These are phyloP conservation scores for Amphiprion clarkii DNA, from an alignment of 2,797 vertebrate species.

Conservation along the genomic window DNA sequence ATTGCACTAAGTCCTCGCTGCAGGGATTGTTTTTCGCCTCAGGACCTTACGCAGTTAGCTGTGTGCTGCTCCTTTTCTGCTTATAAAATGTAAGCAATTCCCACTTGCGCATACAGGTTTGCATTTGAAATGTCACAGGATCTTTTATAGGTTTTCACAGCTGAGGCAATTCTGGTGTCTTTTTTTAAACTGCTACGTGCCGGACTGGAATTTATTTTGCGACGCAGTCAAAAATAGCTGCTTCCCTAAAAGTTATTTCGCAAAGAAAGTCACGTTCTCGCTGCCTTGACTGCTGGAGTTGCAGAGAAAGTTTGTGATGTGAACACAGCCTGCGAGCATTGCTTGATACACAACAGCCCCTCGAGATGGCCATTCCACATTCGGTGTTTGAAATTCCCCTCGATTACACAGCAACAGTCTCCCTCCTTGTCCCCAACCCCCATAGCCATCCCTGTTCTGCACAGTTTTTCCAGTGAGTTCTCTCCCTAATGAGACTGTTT, in stretches of 20 bases:
- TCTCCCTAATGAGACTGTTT: slow-evolving; percentile 65
- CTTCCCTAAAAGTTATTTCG: no score
- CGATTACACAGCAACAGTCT: slow-evolving; percentile 66
- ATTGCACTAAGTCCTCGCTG: no score
- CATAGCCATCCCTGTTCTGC: slow-evolving; percentile 26
- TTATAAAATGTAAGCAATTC: background rate
- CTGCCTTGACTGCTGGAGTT: slow-evolving; percentile 7
- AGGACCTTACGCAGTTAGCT: background rate
- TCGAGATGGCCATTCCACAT: slow-evolving; percentile 41
- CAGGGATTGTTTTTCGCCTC: background rate
- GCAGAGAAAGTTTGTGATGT: slow-evolving; percentile 3
- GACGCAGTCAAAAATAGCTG: slow-evolving; percentile 43
- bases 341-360: slow-evolving; percentile 60
- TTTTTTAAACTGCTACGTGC: background rate
- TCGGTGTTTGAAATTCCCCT: slow-evolving; percentile 61
- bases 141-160: slow-evolving; percentile 54
- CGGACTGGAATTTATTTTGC: slow-evolving; percentile 30
- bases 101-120: background rate
- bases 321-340: background rate
- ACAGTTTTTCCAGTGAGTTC: slow-evolving; percentile 62
- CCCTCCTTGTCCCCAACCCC: slow-evolving; percentile 55
- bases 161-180: slow-evolving; percentile 17
- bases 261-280: slow-evolving; percentile 11
- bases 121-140: slow-evolving; percentile 22
- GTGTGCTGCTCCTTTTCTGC: background rate